These are phyloP conservation scores for Oryzias curvinotus DNA, from an alignment of 2,113 vertebrate species.

Conservation along the genomic window DNA sequence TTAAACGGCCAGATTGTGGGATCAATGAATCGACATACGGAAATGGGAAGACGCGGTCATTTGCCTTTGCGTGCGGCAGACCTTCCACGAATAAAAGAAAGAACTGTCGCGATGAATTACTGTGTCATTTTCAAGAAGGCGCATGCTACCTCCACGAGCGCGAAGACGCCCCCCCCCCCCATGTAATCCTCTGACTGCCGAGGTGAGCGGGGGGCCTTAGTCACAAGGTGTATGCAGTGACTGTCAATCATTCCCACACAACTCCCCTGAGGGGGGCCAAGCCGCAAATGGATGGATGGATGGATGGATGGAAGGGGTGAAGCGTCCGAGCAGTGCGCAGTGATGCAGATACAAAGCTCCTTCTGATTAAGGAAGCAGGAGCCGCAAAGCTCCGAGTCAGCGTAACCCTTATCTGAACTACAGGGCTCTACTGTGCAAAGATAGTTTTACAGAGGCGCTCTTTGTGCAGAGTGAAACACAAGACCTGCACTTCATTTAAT, in stretches of 20 bases:
- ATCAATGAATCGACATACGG: conserved; percentile 23
- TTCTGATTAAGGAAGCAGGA: conserved; percentile 48
- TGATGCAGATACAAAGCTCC: conserved; percentile 45
- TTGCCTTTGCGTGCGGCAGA: conserved; percentile 29
- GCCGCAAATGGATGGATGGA: conserved; percentile 10
- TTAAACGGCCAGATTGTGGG: conserved; percentile 6
- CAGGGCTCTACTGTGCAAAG: conserved; percentile 33
- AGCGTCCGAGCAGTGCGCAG: conserved; percentile 29
- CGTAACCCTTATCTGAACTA: conserved; percentile 35
- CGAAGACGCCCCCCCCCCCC: conserved; percentile 3
- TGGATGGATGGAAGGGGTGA: conserved; percentile 26
- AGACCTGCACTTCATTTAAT: neutral
- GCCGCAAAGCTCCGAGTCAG: conserved; percentile 36
- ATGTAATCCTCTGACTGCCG: conserved; percentile 30
- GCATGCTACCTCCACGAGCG: conserved; percentile 14
- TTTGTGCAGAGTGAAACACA: conserved; percentile 7
- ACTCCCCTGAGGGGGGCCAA: neutral
- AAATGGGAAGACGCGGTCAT: conserved; percentile 21
- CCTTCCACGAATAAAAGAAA: conserved; percentile 38
- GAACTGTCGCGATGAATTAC: conserved; percentile 56
- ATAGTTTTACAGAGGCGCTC: conserved; percentile 26
- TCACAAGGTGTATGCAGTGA: conserved; percentile 46
- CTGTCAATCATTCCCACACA: conserved; percentile 49
- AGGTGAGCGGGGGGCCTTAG: conserved; percentile 24
- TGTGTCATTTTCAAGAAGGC: conserved; percentile 33